phyloP scores from a whole-genome alignment of 2,113 vertebrate species.

The Paramormyrops kingsleyae region DNA sequence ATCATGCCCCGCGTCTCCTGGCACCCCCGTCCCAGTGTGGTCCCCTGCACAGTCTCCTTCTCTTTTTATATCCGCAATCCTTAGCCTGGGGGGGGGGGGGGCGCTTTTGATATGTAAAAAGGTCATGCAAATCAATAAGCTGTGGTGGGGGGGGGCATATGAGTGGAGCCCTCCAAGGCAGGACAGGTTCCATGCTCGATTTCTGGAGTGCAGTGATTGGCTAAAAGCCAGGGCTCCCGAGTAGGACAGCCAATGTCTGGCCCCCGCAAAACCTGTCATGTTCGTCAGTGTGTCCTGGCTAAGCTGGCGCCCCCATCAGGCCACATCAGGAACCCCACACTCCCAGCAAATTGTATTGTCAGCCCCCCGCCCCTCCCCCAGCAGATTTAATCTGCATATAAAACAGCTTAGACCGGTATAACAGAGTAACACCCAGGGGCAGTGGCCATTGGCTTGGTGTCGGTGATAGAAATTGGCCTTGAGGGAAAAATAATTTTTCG shows the following conservation, averaged over 20 bases:
- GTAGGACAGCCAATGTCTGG: background rate
- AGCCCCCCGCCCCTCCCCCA: background rate
- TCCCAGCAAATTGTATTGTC: background rate
- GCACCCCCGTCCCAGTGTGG: background rate
- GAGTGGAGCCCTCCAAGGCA: background rate
- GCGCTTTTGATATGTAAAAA: background rate
- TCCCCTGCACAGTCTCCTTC: background rate
- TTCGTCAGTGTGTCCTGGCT: background rate
- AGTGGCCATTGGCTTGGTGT: background rate
- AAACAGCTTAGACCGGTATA: background rate
- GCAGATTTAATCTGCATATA: background rate
- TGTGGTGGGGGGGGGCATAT: background rate
- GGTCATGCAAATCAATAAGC: background rate
- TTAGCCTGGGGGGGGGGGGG: background rate
- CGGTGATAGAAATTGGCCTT: background rate
- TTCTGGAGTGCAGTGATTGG: background rate
- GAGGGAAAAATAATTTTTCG: background rate
- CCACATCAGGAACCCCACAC: background rate
- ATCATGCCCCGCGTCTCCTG: background rate
- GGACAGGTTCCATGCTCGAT: background rate
- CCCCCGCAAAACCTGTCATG: background rate
- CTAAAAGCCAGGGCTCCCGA: background rate
- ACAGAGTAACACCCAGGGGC: background rate
- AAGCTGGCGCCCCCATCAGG: background rate
- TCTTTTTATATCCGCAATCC: slow-evolving; percentile 39